A percentile compares a stretch with the other conserved stretches of the same genome.
Evolutionary conservation across 2,113 vertebrate species (phyloP).

Genomic region (Ptyas mucosa): DNA sequence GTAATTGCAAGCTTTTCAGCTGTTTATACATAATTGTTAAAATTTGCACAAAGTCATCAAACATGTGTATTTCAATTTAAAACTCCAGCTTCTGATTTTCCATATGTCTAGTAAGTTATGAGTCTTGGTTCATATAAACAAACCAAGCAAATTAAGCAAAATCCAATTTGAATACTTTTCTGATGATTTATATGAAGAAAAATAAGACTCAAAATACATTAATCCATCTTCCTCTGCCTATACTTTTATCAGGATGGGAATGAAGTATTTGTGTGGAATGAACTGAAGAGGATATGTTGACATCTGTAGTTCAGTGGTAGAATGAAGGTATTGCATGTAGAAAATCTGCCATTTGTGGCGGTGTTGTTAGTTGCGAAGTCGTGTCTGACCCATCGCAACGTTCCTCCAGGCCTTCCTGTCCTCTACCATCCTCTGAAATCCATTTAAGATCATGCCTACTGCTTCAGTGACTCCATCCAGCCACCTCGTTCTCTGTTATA

Average conservation of each 20-base stretch:
- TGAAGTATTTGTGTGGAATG: neutral
- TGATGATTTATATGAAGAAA: neutral
- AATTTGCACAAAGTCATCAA: slow-evolving; percentile 58
- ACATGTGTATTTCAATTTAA: slow-evolving; percentile 58
- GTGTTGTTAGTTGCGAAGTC: too few species aligned
- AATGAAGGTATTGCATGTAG: neutral
- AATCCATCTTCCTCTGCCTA: neutral
- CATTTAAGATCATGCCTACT: too few species aligned
- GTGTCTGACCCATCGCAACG: too few species aligned
- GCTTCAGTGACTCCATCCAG: too few species aligned
- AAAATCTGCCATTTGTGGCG: neutral
- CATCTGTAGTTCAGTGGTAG: neutral
- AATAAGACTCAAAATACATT: neutral
- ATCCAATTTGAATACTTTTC: neutral
- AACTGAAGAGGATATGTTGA: neutral
- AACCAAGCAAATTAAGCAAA: neutral
- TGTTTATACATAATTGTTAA: slow-evolving; percentile 62
- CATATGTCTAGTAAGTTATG: neutral
- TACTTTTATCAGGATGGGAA: neutral
- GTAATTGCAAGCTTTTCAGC: slow-evolving; percentile 62
- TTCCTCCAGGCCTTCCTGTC: too few species aligned
- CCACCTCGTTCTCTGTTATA: too few species aligned
- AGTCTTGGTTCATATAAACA: neutral
- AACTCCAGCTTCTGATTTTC: slow-evolving; percentile 29
- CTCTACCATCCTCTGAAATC: too few species aligned